phyloP scores from a whole-genome alignment of 2,888 invertebrate genomes.

The Sminthurides aquaticus region DNA sequence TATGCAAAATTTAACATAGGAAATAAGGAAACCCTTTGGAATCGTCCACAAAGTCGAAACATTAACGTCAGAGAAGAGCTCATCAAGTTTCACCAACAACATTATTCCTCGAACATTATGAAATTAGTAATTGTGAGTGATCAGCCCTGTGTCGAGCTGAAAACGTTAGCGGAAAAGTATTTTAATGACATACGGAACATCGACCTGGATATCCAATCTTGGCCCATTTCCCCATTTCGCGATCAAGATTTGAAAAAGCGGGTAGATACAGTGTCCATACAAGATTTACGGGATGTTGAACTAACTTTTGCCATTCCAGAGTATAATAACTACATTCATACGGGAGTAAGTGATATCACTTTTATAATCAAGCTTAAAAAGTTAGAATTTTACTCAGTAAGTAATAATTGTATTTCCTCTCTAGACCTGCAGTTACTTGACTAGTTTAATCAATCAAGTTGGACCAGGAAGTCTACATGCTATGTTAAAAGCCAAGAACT shows the following conservation, averaged over 20 bases:
- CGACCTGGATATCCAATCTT: conserved; percentile 47
- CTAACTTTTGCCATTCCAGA: conserved; percentile 52
- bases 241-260: conserved; percentile 47
- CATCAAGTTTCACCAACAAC: conserved; percentile 19
- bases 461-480: conserved; percentile 30
- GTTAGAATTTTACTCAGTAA: background rate
- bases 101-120: conserved; percentile 30
- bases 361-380: background rate
- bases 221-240: conserved; percentile 50
- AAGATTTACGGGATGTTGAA: conserved; percentile 50
- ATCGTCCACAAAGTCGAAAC: conserved; percentile 18
- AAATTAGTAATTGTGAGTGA: conserved; percentile 25
- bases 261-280: conserved; percentile 50
- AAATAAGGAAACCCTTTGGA: conserved; percentile 25
- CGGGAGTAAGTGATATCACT: background rate
- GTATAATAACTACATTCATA: conserved; percentile 43
- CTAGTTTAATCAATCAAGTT: conserved; percentile 20
- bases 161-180: conserved; percentile 47
- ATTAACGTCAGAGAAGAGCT: conserved; percentile 25
- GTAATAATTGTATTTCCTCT: no score
- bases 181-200: conserved; percentile 49
- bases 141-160: conserved; percentile 47
- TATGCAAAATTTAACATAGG: conserved; percentile 80
- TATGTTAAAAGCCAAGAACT: conserved; percentile 22
- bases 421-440: conserved; percentile 25